phyloP scores from a whole-genome alignment of 2,797 vertebrate species.

The Mormyrus hasselquistii region DNA sequence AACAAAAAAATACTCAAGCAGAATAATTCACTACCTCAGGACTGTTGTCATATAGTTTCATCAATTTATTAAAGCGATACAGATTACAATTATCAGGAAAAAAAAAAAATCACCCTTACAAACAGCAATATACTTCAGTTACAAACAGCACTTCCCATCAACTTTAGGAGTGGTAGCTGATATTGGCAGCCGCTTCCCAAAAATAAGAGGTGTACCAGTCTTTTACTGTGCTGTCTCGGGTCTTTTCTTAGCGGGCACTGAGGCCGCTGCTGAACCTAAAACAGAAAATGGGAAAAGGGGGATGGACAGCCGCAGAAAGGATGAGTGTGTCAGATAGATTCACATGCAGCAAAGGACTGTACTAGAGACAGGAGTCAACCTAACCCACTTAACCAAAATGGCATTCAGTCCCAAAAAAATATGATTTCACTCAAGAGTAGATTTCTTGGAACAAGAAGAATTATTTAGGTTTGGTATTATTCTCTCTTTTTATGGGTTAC shows the following conservation, averaged over 20 bases:
- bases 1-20: neutral
- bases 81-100: constrained; percentile 43
- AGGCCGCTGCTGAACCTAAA: constrained; percentile 43
- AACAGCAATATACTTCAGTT: constrained; percentile 37
- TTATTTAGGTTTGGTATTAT: neutral
- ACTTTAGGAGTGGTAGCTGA: neutral
- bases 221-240: constrained; percentile 45
- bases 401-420: neutral
- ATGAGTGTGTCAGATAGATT: neutral
- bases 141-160: constrained; percentile 29
- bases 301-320: neutral
- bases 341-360: neutral
- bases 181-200: neutral
- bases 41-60: constrained; percentile 48
- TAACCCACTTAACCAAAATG: neutral
- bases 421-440: neutral
- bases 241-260: constrained; percentile 33
- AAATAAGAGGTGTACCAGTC: constrained; percentile 2
- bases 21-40: constrained; percentile 16
- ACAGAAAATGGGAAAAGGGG: constrained; percentile 10
- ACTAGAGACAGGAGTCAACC: neutral
- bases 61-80: constrained; percentile 43
- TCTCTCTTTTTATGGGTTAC: neutral
- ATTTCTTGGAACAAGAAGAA: neutral
- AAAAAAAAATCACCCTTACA: constrained; percentile 38